These are phyloP conservation scores for Sphaeridia pumilis DNA, from an alignment of 2,888 invertebrate species.

Conservation along the genomic window DNA sequence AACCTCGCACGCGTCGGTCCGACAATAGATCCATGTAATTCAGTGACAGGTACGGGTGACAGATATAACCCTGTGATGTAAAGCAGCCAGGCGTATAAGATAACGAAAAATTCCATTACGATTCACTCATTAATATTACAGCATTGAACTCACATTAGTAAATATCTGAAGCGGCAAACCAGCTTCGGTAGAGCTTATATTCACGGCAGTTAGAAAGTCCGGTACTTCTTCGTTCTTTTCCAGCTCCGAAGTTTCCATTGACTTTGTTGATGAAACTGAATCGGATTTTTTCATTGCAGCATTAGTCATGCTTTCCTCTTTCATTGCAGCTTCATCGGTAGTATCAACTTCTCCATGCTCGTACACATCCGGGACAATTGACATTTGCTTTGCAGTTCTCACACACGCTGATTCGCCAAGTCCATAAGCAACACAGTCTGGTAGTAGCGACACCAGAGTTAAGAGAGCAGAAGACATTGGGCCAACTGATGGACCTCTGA, in stretches of 20 bases:
- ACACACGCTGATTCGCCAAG: constrained; percentile 70
- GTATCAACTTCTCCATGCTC: constrained; percentile 2
- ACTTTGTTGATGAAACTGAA: constrained; percentile 2
- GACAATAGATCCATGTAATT: constrained; percentile 85
- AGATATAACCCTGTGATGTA: constrained; percentile 61
- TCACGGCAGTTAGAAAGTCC: constrained; percentile 42
- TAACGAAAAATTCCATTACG: not conserved
- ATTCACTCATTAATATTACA: not conserved
- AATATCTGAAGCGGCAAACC: constrained; percentile 81
- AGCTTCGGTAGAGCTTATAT: constrained; percentile 58
- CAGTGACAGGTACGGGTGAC: constrained; percentile 88
- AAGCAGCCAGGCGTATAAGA: not conserved
- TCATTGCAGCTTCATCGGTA: not conserved
- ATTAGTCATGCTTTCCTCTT: not conserved
- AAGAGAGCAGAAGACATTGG: constrained; percentile 74
- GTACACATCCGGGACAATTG: constrained; percentile 57
- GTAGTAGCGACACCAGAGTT: constrained; percentile 78
- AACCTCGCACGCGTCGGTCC: constrained; percentile 63
- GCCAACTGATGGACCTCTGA: constrained; percentile 86
- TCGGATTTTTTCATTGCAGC: not conserved
- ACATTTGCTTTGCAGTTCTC: constrained; percentile 57
- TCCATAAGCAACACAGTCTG: constrained; percentile 75
- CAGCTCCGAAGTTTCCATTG: constrained; percentile 8
- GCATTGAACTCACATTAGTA: constrained; percentile 49
- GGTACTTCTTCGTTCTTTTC: constrained; percentile 26